Evolutionary conservation across 2,113 vertebrate genomes (phyloP).

Genomic region (Gallinago undulata): DNA sequence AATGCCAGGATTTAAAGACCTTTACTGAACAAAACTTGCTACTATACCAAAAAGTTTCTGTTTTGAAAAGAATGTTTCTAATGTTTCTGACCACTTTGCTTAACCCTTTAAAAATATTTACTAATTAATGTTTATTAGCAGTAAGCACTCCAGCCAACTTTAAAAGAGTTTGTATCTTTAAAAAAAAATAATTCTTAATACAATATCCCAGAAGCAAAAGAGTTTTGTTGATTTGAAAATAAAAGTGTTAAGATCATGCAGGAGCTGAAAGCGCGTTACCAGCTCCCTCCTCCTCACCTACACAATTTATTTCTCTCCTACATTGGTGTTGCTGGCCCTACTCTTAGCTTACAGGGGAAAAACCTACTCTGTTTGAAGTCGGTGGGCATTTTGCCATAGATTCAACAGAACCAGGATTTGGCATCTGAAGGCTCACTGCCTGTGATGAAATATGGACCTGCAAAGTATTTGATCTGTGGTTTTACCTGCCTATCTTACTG

Average conservation of each 20-base stretch:
- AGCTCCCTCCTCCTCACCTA: not conserved
- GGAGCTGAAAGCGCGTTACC: not conserved
- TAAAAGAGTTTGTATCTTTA: not conserved
- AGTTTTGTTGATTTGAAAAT: not conserved
- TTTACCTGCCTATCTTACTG: not conserved
- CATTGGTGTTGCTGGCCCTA: not conserved
- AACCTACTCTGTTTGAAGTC: conserved; percentile 23
- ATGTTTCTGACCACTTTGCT: not conserved
- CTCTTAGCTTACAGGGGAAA: not conserved
- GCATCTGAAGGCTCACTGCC: not conserved
- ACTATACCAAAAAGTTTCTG: not conserved
- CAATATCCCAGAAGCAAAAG: not conserved
- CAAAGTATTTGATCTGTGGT: not conserved
- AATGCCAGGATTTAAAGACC: not conserved
- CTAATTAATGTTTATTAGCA: not conserved
- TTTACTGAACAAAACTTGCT: not conserved
- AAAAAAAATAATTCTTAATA: not conserved
- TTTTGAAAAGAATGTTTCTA: not conserved
- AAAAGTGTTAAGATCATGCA: not conserved
- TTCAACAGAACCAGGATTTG: not conserved
- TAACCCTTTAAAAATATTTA: not conserved
- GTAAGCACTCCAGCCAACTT: not conserved
- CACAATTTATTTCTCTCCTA: not conserved
- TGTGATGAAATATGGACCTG: conserved; percentile 5
- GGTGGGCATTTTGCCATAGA: conserved; percentile 13